Percentiles rank a stretch among this genome's conserved stretches.
Evolutionary conservation across 2,797 vertebrate species (phyloP).

Genomic region (Euthynnus affinis): DNA sequence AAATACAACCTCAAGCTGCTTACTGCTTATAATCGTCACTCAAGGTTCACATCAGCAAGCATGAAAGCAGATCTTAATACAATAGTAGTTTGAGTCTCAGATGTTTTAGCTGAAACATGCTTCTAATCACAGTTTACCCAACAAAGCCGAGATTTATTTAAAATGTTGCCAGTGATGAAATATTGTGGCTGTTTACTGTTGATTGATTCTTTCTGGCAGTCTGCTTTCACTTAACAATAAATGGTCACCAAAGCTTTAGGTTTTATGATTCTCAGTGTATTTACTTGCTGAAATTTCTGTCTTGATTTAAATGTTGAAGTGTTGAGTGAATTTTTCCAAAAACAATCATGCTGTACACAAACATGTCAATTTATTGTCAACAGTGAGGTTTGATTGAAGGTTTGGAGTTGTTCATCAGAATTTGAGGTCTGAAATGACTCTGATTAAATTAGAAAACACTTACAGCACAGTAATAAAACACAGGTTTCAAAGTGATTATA

Average conservation of each 20-base stretch:
- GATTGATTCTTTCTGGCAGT: not conserved
- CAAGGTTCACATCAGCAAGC: not conserved
- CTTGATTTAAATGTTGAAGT: not conserved
- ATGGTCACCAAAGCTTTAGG: conserved; percentile 15
- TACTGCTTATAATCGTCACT: not conserved
- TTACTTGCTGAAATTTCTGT: not conserved
- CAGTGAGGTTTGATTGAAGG: not conserved
- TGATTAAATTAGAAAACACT: not conserved
- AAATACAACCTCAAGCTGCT: not conserved
- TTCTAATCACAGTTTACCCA: not conserved
- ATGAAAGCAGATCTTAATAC: not conserved
- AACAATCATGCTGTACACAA: not conserved
- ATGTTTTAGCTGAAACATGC: not conserved
- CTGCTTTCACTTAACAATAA: not conserved
- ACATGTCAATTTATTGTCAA: not conserved
- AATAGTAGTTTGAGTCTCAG: not conserved
- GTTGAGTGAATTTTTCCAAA: not conserved
- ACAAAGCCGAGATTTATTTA: not conserved
- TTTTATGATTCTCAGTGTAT: not conserved
- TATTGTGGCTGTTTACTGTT: conserved; percentile 1
- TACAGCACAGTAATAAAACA: not conserved
- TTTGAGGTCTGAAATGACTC: not conserved
- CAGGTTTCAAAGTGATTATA: not conserved
- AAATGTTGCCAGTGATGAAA: not conserved
- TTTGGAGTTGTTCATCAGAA: not conserved